These are phyloP conservation scores for Neoaliturus tenellus DNA, from an alignment of 2,888 invertebrate genomes.

Conservation along the genomic window DNA sequence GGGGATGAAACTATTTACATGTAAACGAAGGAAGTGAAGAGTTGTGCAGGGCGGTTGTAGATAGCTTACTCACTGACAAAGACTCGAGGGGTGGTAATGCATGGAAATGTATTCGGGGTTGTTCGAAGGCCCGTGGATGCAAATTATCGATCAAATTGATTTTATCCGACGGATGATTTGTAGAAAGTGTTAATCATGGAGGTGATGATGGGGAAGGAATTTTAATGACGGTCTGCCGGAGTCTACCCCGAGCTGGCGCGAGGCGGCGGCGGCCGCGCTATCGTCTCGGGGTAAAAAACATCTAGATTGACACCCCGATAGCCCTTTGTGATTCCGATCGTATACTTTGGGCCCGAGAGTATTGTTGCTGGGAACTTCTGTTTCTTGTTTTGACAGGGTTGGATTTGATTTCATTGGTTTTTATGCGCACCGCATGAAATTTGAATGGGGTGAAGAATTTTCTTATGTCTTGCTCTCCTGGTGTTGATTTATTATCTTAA, in stretches of 20 bases:
- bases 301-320: slow-evolving; percentile 35
- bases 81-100: slow-evolving; percentile 30
- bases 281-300: slow-evolving; percentile 15
- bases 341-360: slow-evolving; percentile 14
- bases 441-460: background rate
- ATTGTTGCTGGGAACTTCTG: slow-evolving; percentile 29
- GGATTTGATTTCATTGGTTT: slow-evolving; percentile 30
- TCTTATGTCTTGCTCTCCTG: background rate
- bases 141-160: slow-evolving; percentile 54
- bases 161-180: slow-evolving; percentile 53
- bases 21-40: slow-evolving; percentile 15
- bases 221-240: slow-evolving; percentile 26
- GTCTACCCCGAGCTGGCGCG: background rate
- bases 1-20: slow-evolving; percentile 37
- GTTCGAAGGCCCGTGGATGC: slow-evolving; percentile 31
- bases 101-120: slow-evolving; percentile 51
- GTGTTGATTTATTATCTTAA: slow-evolving; percentile 20
- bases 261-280: background rate
- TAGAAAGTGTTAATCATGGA: slow-evolving; percentile 51
- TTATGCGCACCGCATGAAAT: background rate
- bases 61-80: slow-evolving; percentile 20
- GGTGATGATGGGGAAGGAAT: slow-evolving; percentile 48
- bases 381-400: slow-evolving; percentile 41
- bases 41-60: background rate
- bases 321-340: slow-evolving; percentile 34